A percentile compares a stretch with the other conserved stretches of the same genome.
Evolutionary conservation across 1,140 invertebrate genomes (phyloP).

Genomic region (Philaenus spumarius): DNA sequence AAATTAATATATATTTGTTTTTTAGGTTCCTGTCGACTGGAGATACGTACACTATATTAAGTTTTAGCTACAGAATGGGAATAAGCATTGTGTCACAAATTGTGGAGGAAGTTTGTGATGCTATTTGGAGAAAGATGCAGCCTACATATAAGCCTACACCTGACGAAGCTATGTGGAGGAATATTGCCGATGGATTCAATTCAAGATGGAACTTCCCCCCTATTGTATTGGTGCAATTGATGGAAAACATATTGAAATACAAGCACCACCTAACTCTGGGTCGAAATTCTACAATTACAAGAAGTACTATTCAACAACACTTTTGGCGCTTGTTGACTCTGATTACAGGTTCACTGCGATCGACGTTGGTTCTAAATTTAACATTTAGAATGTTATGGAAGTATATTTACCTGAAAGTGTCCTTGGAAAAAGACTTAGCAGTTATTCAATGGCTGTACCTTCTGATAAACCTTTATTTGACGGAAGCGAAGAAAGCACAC

Average conservation of each 20-base stretch:
- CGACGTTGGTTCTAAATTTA: slow-evolving; percentile 38
- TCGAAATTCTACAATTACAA: slow-evolving; percentile 42
- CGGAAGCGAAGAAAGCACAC: slow-evolving; percentile 23
- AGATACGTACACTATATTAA: background rate
- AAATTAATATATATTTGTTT: background rate
- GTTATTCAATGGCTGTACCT: slow-evolving; percentile 30
- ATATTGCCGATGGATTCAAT: background rate
- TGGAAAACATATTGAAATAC: slow-evolving; percentile 39
- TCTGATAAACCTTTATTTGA: slow-evolving; percentile 22
- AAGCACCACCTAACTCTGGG: slow-evolving; percentile 37
- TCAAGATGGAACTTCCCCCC: slow-evolving; percentile 31
- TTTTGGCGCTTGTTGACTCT: slow-evolving; percentile 40
- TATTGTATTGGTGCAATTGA: slow-evolving; percentile 36
- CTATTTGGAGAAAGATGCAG: slow-evolving; percentile 12
- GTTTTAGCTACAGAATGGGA: slow-evolving; percentile 21
- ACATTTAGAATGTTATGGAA: slow-evolving; percentile 33
- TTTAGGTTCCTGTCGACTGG: background rate
- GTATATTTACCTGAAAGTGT: slow-evolving; percentile 23
- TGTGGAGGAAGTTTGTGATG: slow-evolving; percentile 20
- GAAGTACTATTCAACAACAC: slow-evolving; percentile 36
- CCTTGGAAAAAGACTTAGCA: slow-evolving; percentile 27
- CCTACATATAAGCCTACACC: slow-evolving; percentile 1
- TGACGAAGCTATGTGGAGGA: slow-evolving; percentile 11
- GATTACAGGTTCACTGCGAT: slow-evolving; percentile 39
- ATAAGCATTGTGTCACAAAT: slow-evolving; percentile 15